A percentile compares a stretch with the other conserved stretches of the same genome.
phyloP scores from a whole-genome alignment of 1,140 invertebrate genomes.

The Goniozus legneri region DNA sequence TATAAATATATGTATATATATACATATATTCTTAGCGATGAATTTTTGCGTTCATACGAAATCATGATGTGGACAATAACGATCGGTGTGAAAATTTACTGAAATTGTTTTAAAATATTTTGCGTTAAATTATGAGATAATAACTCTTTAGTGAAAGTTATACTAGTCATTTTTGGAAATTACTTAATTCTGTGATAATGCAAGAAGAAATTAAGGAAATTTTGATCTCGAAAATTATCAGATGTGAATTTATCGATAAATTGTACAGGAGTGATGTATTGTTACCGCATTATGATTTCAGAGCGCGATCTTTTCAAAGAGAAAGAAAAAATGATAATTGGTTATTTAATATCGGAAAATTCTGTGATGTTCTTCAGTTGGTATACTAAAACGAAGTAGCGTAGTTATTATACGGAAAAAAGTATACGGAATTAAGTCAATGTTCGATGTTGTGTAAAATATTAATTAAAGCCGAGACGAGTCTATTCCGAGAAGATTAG shows the following conservation, averaged over 20 bases:
- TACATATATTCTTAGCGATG: slow-evolving; percentile 25
- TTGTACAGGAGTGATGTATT: slow-evolving; percentile 3
- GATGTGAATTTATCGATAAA: too few species aligned
- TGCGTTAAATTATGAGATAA: slow-evolving; percentile 8
- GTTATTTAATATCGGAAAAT: slow-evolving; percentile 43
- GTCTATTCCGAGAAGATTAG: slow-evolving; percentile 18
- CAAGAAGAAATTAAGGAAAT: slow-evolving; percentile 24
- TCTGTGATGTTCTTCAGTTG: slow-evolving; percentile 55
- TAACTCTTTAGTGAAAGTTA: slow-evolving; percentile 43
- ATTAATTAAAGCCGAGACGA: slow-evolving; percentile 22
- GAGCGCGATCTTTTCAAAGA: background rate
- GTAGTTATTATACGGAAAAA: slow-evolving; percentile 14
- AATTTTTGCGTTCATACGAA: slow-evolving; percentile 17
- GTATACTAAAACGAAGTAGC: slow-evolving; percentile 38
- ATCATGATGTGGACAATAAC: slow-evolving; percentile 34
- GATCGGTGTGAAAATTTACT: background rate
- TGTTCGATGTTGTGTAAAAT: slow-evolving; percentile 45
- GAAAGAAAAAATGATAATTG: slow-evolving; percentile 18
- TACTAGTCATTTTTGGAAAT: slow-evolving; percentile 53
- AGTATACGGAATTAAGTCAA: slow-evolving; percentile 46
- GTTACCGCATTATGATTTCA: slow-evolving; percentile 33
- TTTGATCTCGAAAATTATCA: too few species aligned
- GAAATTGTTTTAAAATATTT: background rate
- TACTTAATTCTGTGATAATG: slow-evolving; percentile 51
- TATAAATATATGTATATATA: too few species aligned